Evolutionary conservation across 2,888 invertebrate genomes (phyloP), one percentile per base, ranked within the genome.

Genomic region (Epicampocera succincta): DNA sequence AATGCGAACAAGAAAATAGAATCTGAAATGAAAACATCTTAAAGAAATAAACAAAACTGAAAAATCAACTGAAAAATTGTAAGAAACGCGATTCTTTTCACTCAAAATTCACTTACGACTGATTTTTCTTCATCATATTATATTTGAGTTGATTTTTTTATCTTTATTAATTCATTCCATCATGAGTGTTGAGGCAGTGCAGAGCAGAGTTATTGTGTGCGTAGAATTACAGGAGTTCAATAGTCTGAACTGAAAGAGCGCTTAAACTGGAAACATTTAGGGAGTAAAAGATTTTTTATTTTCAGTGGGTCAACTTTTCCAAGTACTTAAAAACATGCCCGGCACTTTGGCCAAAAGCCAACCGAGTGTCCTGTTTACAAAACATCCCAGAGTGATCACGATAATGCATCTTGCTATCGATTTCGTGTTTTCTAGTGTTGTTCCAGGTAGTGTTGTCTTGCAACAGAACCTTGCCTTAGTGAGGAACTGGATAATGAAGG

Each of bases 1-100:
- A 82, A 82, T 82, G 73, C 78, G 78, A 71, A 61, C 6, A 61
- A 52, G 17, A 63, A 42, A 60, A n/a, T 12, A 52, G 42, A 29
- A 44, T 48, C 21, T 19, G 15, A 42, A 77, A 52, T 29, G 17
- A 69, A 79, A 73, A 66, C 66, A 66, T 65, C 25, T 65, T 52
- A 65, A 79, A 54, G n/a, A 79, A 79, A 79, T 72, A 79, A 77
- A 79, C 72, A 72, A 58, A 78, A 61, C 19, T 68, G 48, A 75
- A 52, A 74, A 38, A 29, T 52, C 44, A 33, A 29, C 40, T 44
- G 19, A 8, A 50, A 61, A 61, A 46, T 5, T 21, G 48, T 56
- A 50, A 29, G 29, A 46, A 52, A 54, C 40, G 40, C 46, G 58
- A 58, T 17, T 54, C 3, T 79, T 61, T 68, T 52, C 66, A 73